A percentile compares a stretch with the other conserved stretches of the same genome.
These are phyloP conservation scores for Ploceus nigricollis DNA, from an alignment of 2,113 vertebrate genomes.

Conservation along the genomic window DNA sequence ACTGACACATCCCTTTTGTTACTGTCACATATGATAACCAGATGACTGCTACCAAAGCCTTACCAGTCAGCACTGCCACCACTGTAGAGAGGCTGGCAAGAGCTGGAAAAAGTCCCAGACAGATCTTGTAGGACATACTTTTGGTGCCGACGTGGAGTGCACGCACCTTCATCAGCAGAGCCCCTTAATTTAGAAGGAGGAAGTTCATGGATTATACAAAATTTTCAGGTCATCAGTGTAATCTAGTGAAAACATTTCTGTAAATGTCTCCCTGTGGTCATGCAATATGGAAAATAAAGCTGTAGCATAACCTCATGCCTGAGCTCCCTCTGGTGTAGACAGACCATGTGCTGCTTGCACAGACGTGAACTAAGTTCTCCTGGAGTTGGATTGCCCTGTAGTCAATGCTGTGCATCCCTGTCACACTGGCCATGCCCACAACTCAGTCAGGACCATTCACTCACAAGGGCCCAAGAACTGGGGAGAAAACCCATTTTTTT, in stretches of 20 bases:
- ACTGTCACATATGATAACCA: neutral
- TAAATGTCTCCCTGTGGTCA: neutral
- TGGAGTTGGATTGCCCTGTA: neutral
- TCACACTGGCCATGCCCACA: accelerated
- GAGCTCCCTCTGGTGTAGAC: slow-evolving; percentile 13
- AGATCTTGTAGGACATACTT: neutral
- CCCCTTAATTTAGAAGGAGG: neutral
- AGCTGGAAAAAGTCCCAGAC: neutral
- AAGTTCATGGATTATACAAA: neutral
- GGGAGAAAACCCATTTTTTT: neutral
- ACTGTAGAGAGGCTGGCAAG: neutral
- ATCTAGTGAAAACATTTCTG: neutral
- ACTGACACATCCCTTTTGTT: neutral
- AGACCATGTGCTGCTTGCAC: neutral
- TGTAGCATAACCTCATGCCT: neutral
- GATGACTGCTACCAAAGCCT: neutral
- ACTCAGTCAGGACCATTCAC: neutral
- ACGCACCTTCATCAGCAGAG: neutral
- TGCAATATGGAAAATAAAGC: neutral
- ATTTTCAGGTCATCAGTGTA: neutral
- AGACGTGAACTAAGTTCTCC: neutral
- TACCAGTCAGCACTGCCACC: neutral
- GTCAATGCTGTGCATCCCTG: neutral
- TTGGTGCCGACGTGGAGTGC: accelerated
- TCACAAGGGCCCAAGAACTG: neutral